Evolutionary conservation across 35 echinoderm and acorn worm genomes (phyloP).

Genomic region (Eucidaris tribuloides): DNA sequence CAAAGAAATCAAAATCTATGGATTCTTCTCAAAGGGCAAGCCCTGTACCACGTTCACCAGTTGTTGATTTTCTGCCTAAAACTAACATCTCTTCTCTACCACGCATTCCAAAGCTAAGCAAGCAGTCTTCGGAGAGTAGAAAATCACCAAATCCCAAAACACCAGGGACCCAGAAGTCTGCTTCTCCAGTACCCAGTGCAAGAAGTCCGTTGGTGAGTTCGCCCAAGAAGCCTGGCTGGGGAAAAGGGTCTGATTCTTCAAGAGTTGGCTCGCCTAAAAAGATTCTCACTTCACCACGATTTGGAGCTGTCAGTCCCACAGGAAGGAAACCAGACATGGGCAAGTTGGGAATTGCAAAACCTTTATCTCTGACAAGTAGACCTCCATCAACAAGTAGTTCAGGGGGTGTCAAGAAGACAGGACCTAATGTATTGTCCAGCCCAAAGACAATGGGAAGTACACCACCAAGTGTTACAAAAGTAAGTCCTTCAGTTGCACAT

Average conservation of each 20-base stretch:
- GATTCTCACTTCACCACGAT: background rate
- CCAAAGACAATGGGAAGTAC: background rate
- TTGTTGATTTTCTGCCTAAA: slow-evolving; percentile 16
- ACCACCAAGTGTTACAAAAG: background rate
- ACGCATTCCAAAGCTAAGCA: slow-evolving; percentile 56
- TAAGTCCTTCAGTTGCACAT: background rate
- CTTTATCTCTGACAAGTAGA: background rate
- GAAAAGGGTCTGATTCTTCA: slow-evolving; percentile 3
- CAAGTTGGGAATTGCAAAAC: background rate
- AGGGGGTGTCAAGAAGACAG: background rate
- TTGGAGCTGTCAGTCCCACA: background rate
- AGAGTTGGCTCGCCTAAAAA: background rate
- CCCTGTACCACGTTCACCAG: slow-evolving; percentile 15
- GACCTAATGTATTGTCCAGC: slow-evolving; percentile 2
- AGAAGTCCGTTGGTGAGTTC: background rate
- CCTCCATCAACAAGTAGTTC: background rate
- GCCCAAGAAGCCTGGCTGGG: slow-evolving; percentile 2
- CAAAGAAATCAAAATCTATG: background rate
- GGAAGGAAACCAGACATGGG: background rate
- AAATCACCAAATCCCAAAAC: slow-evolving; percentile 1
- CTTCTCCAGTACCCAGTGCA: background rate
- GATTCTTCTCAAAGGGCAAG: slow-evolving; percentile 3
- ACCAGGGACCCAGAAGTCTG: background rate
- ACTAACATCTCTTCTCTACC: slow-evolving; percentile 8
- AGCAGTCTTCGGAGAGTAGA: slow-evolving; percentile 25